Base-by-base conservation (phyloP, 2,797 vertebrate genomes). In the Tokudaia tokunoshimensis region DNA sequence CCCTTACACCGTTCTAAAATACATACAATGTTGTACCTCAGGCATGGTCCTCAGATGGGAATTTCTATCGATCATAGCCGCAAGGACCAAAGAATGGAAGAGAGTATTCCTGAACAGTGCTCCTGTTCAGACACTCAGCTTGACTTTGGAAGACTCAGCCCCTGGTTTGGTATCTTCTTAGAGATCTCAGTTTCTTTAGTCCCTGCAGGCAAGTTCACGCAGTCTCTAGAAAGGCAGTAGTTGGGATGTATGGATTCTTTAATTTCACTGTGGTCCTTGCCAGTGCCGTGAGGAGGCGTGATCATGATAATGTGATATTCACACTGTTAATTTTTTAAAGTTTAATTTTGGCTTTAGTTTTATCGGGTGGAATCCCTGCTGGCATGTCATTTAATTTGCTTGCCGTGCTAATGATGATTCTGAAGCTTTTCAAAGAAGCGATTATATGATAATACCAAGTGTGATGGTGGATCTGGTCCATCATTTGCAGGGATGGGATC, bases 321-420 rank as follows among this genome's bases (percentile, higher is more conserved):
- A 86, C 75, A 74, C 44, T 26, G 1, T 87, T 94, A 44, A 52
- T 75, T 85, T 96, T 92, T 97, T 88, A 83, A 44, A 84, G 78
- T 97, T 97, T 96, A 87, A 96, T 96, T 97, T 98, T 95, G 86
- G 86, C 93, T 97, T 97, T 85, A 85, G 94, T 94, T 96, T 96
- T 95, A 92, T 97, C 89, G 89, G 96, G 86, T 91, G 94, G 93
- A 97, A 97, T 97, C 96, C 96, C 89, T 94, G 89, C 96, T 90
- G 96, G 92, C 91, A 26, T 97, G 94, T 70, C 95, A 94, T 97
- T 94, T 97, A 96, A 97, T 97, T 96, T 74, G 20, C 59, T 97
- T 84, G 55, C 87, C 1, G 0, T 89, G 92, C 92, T 97, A 97
- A 97, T 97, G 91, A 95, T 96, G 78, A 94, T 96, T 97, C 92